Evolutionary conservation across 2,888 invertebrate species (phyloP).

Genomic region (Phrixothrix hirtus): DNA sequence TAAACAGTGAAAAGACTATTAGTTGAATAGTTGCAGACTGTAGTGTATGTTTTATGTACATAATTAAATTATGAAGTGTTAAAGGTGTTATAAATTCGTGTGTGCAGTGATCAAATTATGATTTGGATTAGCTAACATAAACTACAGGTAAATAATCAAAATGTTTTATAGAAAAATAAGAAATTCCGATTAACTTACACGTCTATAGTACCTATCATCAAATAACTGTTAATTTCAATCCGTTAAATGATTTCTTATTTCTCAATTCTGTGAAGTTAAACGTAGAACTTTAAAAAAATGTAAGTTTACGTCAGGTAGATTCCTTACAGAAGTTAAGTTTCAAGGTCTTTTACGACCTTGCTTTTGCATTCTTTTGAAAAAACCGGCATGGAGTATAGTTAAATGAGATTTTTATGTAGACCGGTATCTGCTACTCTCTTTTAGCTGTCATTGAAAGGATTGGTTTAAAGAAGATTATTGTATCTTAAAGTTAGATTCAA

Average conservation of each 20-base stretch:
- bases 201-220: constrained; percentile 40
- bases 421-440: neutral
- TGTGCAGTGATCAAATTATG: constrained; percentile 31
- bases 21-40: constrained; percentile 34
- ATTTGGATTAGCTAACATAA: constrained; percentile 35
- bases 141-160: constrained; percentile 14
- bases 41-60: constrained; percentile 35
- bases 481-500: neutral
- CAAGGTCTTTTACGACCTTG: constrained; percentile 13
- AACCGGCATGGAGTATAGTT: constrained; percentile 6
- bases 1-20: constrained; percentile 34
- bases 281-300: no score
- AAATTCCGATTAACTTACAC: constrained; percentile 34
- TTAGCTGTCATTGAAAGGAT: neutral
- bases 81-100: constrained; percentile 35
- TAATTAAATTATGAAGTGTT: constrained; percentile 37
- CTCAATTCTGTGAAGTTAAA: neutral
- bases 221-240: constrained; percentile 43
- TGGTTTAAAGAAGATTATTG: neutral
- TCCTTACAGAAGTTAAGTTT: neutral
- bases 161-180: constrained; percentile 1
- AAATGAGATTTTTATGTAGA: neutral
- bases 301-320: no score
- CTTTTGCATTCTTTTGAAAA: constrained; percentile 13
- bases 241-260: constrained; percentile 39